phyloP scores from a whole-genome alignment of 2,888 invertebrate species.

The Trichopoda pennipes region DNA sequence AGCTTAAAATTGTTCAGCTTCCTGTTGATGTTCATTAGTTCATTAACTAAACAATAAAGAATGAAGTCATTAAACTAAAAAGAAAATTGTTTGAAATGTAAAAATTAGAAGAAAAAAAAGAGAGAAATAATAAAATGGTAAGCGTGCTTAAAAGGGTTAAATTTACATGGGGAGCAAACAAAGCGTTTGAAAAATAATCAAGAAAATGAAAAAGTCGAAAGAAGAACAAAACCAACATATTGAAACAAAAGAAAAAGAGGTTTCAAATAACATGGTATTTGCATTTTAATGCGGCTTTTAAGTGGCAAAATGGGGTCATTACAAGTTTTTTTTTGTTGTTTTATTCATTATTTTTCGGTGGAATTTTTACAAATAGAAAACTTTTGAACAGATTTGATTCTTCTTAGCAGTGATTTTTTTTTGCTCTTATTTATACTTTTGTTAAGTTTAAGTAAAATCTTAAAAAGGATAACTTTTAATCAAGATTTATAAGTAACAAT shows the following conservation, averaged over 20 bases:
- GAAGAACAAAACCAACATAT: constrained; percentile 2
- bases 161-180: neutral
- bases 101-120: too few relatives aligned
- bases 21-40: constrained; percentile 35
- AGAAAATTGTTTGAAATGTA: constrained; percentile 33
- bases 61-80: constrained; percentile 33
- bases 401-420: too few relatives aligned
- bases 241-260: constrained; percentile 39
- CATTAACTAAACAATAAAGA: constrained; percentile 33
- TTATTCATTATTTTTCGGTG: neutral
- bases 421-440: too few relatives aligned
- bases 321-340: neutral
- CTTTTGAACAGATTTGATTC: constrained; percentile 30
- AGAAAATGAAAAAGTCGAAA: neutral
- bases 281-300: constrained; percentile 52
- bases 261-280: constrained; percentile 55
- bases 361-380: constrained; percentile 14
- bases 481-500: too few relatives aligned
- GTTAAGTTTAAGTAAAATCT: too few relatives aligned
- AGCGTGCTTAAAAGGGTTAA: constrained; percentile 26
- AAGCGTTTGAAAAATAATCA: neutral
- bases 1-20: constrained; percentile 17
- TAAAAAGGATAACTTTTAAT: too few relatives aligned
- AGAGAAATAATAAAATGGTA: too few relatives aligned
- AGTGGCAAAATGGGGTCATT: constrained; percentile 54